These are phyloP conservation scores for Odontocerum albicorne DNA, from an alignment of 2,888 invertebrate species.

Conservation along the genomic window DNA sequence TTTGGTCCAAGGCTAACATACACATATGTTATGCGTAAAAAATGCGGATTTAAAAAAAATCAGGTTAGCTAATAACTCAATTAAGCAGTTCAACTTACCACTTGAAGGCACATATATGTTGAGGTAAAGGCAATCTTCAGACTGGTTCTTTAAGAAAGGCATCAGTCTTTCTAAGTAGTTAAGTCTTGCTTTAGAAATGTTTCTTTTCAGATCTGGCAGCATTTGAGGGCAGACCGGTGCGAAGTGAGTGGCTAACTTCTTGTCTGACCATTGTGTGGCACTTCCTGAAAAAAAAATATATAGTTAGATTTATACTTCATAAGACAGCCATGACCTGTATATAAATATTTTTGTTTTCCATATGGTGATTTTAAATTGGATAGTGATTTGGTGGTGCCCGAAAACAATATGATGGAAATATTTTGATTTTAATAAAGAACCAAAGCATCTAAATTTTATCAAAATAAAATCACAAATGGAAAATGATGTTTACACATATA, in stretches of 20 bases:
- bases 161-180: slow-evolving; percentile 72
- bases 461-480: too few relatives aligned
- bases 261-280: slow-evolving; percentile 78
- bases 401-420: neutral
- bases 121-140: slow-evolving; percentile 88
- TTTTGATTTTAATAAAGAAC: neutral
- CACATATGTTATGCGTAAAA: too few relatives aligned
- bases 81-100: slow-evolving; percentile 75
- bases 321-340: neutral
- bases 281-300: slow-evolving; percentile 55
- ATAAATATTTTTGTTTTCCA: neutral
- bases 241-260: slow-evolving; percentile 68
- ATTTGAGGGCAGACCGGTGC: slow-evolving; percentile 87
- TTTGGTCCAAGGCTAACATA: too few relatives aligned
- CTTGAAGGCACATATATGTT: slow-evolving; percentile 89
- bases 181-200: slow-evolving; percentile 64
- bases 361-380: too few relatives aligned
- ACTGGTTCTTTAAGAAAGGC: slow-evolving; percentile 69
- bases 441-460: too few relatives aligned
- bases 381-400: too few relatives aligned
- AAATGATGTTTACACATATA: too few relatives aligned
- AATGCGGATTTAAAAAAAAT: too few relatives aligned
- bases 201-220: slow-evolving; percentile 66
- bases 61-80: too few relatives aligned
- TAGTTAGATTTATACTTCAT: neutral